Percentiles rank a stretch among this genome's conserved stretches.
Conservation (phyloP, 2,797 vertebrate genomes). For the Muscicapa striata region DNA sequence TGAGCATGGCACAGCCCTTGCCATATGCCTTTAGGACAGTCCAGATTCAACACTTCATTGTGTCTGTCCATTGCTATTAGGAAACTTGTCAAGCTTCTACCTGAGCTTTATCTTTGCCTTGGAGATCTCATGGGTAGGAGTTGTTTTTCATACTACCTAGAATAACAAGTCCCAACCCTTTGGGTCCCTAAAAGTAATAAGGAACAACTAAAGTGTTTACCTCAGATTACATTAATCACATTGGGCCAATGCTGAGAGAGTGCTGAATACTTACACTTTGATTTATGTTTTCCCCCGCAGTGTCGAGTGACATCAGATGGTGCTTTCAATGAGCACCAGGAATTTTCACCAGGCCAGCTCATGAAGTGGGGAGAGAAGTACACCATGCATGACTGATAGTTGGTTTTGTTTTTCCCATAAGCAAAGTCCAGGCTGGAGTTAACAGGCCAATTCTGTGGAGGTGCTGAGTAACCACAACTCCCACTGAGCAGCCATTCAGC, state of each 20-base stretch:
- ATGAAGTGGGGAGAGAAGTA: background rate
- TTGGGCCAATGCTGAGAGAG: conserved; percentile 47
- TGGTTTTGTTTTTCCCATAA: conserved; percentile 9
- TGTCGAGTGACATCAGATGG: background rate
- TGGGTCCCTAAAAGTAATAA: conserved; percentile 10
- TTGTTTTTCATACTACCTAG: conserved; percentile 23
- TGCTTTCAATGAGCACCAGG: conserved; percentile 27
- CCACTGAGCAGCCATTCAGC: conserved; percentile 9
- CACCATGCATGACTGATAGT: conserved; percentile 20
- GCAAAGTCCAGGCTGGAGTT: background rate
- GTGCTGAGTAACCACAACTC: conserved; percentile 36
- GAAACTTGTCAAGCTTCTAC: conserved; percentile 24
- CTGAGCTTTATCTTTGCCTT: conserved; percentile 23
- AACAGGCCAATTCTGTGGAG: background rate
- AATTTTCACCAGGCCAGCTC: conserved; percentile 47
- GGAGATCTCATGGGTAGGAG: conserved; percentile 32
- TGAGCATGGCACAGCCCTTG: background rate
- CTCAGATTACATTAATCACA: conserved; percentile 37
- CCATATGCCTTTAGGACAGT: background rate
- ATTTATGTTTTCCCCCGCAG: conserved; percentile 45
- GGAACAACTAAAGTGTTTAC: conserved; percentile 33
- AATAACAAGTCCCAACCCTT: conserved; percentile 46
- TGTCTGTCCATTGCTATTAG: background rate
- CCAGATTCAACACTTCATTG: conserved; percentile 7
- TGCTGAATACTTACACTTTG: conserved; percentile 49